phyloP scores from a whole-genome alignment of 2,113 vertebrate genomes.

The Sinocyclocheilus grahami region DNA sequence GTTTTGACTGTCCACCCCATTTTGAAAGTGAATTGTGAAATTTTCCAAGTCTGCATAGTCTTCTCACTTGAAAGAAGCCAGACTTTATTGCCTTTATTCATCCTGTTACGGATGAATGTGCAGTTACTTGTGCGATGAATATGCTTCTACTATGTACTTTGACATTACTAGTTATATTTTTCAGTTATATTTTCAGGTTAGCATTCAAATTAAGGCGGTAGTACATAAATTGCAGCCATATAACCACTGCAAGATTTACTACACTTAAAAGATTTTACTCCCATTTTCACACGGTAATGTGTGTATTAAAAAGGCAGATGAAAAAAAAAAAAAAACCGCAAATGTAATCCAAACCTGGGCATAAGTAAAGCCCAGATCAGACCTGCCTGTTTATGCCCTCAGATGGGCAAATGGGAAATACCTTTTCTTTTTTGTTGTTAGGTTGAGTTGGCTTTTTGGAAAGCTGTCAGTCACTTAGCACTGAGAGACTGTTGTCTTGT shows the following conservation, averaged over 20 bases:
- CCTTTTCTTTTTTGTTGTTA: constrained; percentile 25
- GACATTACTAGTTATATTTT: neutral
- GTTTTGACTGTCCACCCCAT: neutral
- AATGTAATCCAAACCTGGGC: neutral
- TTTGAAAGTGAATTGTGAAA: neutral
- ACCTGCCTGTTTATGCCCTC: neutral
- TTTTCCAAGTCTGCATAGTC: neutral
- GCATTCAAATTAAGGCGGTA: neutral
- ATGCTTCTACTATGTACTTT: neutral
- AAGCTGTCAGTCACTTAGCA: neutral
- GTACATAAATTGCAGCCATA: neutral
- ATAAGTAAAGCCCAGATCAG: constrained; percentile 11
- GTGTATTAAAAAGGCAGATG: neutral
- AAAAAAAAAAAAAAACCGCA: neutral
- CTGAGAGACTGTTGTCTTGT: constrained; percentile 56
- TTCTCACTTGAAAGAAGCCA: neutral
- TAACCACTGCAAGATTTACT: neutral
- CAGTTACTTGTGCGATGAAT: neutral
- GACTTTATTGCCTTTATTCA: neutral
- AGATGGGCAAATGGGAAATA: constrained; percentile 60
- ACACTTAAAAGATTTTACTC: neutral
- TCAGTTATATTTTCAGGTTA: neutral
- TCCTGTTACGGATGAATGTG: neutral
- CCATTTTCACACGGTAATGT: neutral
- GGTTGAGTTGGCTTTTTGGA: constrained; percentile 19